Evolutionary conservation across 2,113 vertebrate species (phyloP).

Genomic region (Misgurnus anguillicaudatus): DNA sequence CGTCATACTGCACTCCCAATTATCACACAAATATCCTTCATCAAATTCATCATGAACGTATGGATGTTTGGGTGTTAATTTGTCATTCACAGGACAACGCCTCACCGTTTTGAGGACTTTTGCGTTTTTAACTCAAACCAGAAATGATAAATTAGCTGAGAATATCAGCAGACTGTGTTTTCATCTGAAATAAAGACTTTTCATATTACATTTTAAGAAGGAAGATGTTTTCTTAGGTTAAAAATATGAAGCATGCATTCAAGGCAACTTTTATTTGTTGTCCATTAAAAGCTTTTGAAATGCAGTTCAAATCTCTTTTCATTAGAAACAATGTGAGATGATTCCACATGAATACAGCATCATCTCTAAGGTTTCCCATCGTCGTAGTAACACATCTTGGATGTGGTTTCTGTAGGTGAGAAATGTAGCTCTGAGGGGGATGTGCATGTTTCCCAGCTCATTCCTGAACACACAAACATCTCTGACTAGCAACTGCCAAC

Average conservation of each 20-base stretch:
- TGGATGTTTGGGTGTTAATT: not conserved
- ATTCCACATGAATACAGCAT: not conserved
- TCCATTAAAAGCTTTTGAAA: not conserved
- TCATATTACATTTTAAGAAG: too few relatives aligned
- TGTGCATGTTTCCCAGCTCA: not conserved
- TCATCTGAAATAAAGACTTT: too few relatives aligned
- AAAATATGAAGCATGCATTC: not conserved
- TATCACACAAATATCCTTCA: not conserved
- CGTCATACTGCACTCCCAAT: not conserved
- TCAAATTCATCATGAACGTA: not conserved
- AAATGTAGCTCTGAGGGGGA: conserved; percentile 51
- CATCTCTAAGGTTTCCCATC: not conserved
- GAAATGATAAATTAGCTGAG: conserved; percentile 5
- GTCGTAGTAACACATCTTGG: conserved; percentile 59
- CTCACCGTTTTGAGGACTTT: not conserved
- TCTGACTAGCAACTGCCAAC: conserved; percentile 26
- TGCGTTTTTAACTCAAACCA: not conserved
- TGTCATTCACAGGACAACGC: not conserved
- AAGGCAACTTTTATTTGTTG: not conserved
- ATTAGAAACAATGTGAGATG: conserved; percentile 27
- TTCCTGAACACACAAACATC: conserved; percentile 2
- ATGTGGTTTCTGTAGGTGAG: conserved; percentile 61
- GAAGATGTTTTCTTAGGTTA: too few relatives aligned
- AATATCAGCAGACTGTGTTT: not conserved
- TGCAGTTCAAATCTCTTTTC: conserved; percentile 45